Percentiles rank a stretch among this genome's conserved stretches.
These are phyloP conservation scores for Mythimna albipuncta DNA, from an alignment of 2,888 invertebrate species.

Conservation along the genomic window DNA sequence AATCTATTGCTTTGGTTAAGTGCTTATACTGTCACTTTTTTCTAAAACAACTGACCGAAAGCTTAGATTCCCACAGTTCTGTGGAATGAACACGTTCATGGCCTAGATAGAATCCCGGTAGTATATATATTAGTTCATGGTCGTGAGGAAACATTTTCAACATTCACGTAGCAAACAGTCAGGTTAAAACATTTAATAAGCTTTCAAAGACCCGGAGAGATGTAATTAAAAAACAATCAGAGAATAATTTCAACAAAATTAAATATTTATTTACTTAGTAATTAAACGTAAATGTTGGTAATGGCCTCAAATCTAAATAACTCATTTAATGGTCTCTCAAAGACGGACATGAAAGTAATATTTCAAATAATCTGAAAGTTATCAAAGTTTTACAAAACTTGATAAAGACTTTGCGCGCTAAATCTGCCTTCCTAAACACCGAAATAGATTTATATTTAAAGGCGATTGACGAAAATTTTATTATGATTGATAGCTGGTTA, in stretches of 20 bases:
- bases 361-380: slow-evolving; percentile 33
- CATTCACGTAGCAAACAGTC: too few species aligned
- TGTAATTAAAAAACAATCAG: neutral
- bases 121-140: neutral
- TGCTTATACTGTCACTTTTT: neutral
- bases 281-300: slow-evolving; percentile 12
- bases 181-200: neutral
- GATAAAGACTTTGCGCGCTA: slow-evolving; percentile 16
- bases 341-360: slow-evolving; percentile 37
- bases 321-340: slow-evolving; percentile 29
- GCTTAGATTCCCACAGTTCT: too few species aligned
- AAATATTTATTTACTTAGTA: slow-evolving; percentile 1
- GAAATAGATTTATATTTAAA: slow-evolving; percentile 23
- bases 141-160: neutral
- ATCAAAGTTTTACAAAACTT: slow-evolving; percentile 38
- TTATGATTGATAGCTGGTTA: too few species aligned
- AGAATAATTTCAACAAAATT: neutral
- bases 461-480: too few species aligned
- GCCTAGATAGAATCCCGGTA: too few species aligned
- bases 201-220: neutral
- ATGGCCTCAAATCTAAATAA: slow-evolving; percentile 23
- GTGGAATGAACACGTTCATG: too few species aligned
- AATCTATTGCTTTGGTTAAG: slow-evolving; percentile 5
- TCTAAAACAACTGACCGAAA: neutral
- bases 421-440: slow-evolving; percentile 8